Evolutionary conservation across 2,888 invertebrate species (phyloP).

Genomic region (Zaprionus lineosus): DNA sequence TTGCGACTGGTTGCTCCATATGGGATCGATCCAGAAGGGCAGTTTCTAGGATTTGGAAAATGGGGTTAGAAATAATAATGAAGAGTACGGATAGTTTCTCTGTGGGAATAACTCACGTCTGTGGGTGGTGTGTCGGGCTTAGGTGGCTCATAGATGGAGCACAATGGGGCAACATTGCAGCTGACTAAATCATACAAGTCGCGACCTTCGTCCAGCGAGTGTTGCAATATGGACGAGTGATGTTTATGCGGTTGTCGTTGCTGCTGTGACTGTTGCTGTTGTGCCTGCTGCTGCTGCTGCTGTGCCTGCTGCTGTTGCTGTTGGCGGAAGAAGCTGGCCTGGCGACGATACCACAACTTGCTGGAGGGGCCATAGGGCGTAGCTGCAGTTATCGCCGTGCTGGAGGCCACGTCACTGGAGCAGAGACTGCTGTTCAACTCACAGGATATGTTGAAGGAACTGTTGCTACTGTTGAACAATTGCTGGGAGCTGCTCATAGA

Average conservation of each 20-base stretch:
- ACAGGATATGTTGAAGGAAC: constrained; percentile 67
- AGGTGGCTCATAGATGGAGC: constrained; percentile 77
- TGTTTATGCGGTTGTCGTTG: constrained; percentile 22
- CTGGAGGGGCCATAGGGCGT: constrained; percentile 26
- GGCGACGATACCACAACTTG: constrained; percentile 79
- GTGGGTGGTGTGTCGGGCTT: constrained; percentile 80
- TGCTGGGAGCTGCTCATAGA: constrained; percentile 70
- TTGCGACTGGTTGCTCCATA: constrained; percentile 77
- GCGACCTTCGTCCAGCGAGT: constrained; percentile 5
- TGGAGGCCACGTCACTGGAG: constrained; percentile 49
- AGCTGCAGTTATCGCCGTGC: constrained; percentile 36
- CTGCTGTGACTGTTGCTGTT: constrained; percentile 35
- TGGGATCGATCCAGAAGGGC: constrained; percentile 83
- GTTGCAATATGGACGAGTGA: constrained; percentile 8
- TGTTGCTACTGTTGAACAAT: constrained; percentile 54
- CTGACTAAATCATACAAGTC: constrained; percentile 69
- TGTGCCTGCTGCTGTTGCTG: constrained; percentile 42
- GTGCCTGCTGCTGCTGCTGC: constrained; percentile 45
- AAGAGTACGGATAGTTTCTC: no score
- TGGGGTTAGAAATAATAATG: neutral
- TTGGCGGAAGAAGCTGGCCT: constrained; percentile 50
- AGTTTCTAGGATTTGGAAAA: constrained; percentile 63
- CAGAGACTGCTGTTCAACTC: constrained; percentile 72
- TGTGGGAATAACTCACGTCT: constrained; percentile 60
- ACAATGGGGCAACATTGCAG: constrained; percentile 61